phyloP scores from a whole-genome alignment of 2,888 invertebrate genomes.

The Mamestra brassicae region DNA sequence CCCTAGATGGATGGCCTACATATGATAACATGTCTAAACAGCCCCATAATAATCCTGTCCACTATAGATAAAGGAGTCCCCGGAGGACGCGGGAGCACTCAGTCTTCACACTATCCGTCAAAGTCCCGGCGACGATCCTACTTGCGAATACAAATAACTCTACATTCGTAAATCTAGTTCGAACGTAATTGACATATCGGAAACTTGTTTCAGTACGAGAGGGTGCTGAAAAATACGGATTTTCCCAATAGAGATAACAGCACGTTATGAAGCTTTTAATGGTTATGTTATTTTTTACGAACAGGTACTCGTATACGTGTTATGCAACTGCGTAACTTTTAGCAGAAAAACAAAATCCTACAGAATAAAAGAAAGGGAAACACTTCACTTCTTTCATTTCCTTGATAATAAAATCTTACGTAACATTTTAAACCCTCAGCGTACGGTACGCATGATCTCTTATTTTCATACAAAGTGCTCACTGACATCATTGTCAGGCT shows the following conservation, averaged over 20 bases:
- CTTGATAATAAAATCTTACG: conserved; percentile 56
- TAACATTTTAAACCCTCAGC: conserved; percentile 57
- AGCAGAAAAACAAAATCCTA: conserved; percentile 24
- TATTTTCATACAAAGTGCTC: conserved; percentile 61
- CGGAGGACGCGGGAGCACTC: conserved; percentile 46
- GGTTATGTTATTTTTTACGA: conserved; percentile 24
- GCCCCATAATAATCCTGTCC: conserved; percentile 65
- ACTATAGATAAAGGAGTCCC: conserved; percentile 65
- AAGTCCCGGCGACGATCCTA: conserved; percentile 55
- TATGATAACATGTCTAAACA: conserved; percentile 68
- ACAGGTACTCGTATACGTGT: conserved; percentile 1
- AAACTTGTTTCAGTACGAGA: conserved; percentile 21
- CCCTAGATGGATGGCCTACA: conserved; percentile 61
- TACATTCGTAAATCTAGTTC: conserved; percentile 61
- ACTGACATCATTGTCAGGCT: conserved; percentile 52
- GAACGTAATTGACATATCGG: conserved; percentile 52
- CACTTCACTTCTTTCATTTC: conserved; percentile 53
- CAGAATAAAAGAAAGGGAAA: conserved; percentile 35
- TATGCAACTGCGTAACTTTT: conserved; percentile 22
- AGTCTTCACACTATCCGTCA: conserved; percentile 66
- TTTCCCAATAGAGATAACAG: conserved; percentile 22
- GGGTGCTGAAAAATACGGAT: conserved; percentile 14
- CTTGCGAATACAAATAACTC: conserved; percentile 63
- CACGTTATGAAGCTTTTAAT: conserved; percentile 25
- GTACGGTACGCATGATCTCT: conserved; percentile 55